phyloP scores from a whole-genome alignment of 2,113 vertebrate genomes.

The Psilopogon haemacephalus region DNA sequence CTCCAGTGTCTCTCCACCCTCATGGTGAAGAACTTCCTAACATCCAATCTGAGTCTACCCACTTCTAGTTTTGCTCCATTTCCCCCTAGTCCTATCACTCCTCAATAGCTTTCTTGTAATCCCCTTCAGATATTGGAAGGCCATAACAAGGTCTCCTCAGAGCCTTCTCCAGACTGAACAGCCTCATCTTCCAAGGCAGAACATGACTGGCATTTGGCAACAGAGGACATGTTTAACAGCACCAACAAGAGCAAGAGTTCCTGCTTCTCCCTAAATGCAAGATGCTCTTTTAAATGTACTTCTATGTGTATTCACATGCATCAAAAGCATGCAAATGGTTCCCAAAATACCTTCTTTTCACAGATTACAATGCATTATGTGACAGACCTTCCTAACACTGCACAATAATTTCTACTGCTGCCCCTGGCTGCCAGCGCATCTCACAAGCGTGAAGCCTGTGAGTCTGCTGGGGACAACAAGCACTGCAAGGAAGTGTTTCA shows the following conservation, averaged over 20 bases:
- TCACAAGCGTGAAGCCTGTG: neutral
- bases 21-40: too few relatives aligned
- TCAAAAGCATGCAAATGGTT: neutral
- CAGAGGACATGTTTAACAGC: neutral
- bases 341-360: constrained; percentile 9
- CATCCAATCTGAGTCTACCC: too few relatives aligned
- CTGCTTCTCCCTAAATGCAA: neutral
- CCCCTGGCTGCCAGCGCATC: neutral
- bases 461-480: neutral
- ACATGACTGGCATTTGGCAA: neutral
- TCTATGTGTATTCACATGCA: neutral
- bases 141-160: too few relatives aligned
- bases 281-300: neutral
- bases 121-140: too few relatives aligned
- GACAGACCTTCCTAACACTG: constrained; percentile 12
- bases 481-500: neutral
- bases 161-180: too few relatives aligned
- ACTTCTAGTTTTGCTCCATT: too few relatives aligned
- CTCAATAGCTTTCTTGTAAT: too few relatives aligned
- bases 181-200: neutral
- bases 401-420: neutral
- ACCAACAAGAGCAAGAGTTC: neutral
- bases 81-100: too few relatives aligned
- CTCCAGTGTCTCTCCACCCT: too few relatives aligned
- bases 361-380: neutral